phyloP scores from a whole-genome alignment of 2,113 vertebrate species.

The Dromas ardeola region DNA sequence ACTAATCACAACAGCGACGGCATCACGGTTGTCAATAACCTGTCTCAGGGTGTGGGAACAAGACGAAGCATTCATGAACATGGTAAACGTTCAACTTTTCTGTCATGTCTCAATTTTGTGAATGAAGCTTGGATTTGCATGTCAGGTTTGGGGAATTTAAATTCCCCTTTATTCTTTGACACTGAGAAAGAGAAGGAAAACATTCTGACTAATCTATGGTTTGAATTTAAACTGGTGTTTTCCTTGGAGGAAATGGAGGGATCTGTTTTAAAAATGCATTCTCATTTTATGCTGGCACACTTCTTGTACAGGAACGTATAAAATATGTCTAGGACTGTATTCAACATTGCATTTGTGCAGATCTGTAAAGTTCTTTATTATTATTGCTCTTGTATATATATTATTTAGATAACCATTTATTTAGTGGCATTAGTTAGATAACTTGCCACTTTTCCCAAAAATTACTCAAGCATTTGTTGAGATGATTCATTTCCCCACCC shows the following conservation, averaged over 20 bases:
- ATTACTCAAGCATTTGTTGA: neutral
- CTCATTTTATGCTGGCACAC: neutral
- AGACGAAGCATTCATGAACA: neutral
- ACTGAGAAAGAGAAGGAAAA: neutral
- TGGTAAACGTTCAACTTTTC: neutral
- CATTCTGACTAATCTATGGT: neutral
- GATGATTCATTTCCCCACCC: neutral
- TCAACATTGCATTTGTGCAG: neutral
- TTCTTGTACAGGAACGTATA: neutral
- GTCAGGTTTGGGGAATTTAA: neutral
- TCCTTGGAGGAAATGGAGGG: neutral
- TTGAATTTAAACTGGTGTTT: neutral
- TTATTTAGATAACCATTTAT: neutral
- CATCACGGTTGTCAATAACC: neutral
- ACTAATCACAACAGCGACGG: conserved; percentile 14
- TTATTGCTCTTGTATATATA: neutral
- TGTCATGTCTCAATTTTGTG: neutral
- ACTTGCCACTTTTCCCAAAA: neutral
- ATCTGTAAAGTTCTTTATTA: neutral
- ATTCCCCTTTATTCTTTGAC: neutral
- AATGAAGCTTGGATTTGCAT: neutral
- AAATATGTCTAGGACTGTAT: neutral
- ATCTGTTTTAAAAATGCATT: neutral
- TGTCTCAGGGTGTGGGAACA: neutral
- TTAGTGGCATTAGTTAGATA: neutral